phyloP scores from a whole-genome alignment of 2,113 vertebrate species.

The Pampusana beccarii region DNA sequence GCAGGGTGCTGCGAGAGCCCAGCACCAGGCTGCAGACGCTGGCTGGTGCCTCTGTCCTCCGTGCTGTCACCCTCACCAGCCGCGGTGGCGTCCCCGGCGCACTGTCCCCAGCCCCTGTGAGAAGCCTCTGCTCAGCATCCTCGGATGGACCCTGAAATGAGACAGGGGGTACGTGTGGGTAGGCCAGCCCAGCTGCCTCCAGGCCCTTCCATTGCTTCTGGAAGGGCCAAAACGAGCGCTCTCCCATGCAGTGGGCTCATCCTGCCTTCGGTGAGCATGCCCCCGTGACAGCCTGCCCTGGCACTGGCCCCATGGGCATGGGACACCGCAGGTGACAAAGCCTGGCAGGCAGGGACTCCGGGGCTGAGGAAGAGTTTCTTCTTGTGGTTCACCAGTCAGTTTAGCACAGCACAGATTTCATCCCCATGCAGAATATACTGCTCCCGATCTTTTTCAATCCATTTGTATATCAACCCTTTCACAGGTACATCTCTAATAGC shows the following conservation, averaged over 20 bases:
- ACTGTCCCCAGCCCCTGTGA: fast-evolving
- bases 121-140: background rate
- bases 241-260: too few species aligned
- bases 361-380: background rate
- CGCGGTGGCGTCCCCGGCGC: fast-evolving
- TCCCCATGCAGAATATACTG: too few species aligned
- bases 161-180: fast-evolving
- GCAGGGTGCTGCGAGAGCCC: constrained; percentile 22
- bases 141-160: background rate
- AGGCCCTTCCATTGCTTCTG: background rate
- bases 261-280: too few species aligned
- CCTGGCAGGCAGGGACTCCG: background rate
- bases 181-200: background rate
- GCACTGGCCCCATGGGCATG: background rate
- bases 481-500: too few species aligned
- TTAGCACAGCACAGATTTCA: too few species aligned
- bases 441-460: too few species aligned
- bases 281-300: fast-evolving
- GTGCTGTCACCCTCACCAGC: constrained; percentile 43
- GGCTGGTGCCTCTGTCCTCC: background rate
- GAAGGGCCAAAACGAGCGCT: background rate
- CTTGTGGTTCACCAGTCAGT: too few species aligned
- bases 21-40: constrained; percentile 56
- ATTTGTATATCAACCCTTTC: too few species aligned
- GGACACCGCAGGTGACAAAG: fast-evolving